These are phyloP conservation scores for Eupithecia pulchellata DNA, from an alignment of 2,888 invertebrate species.

Conservation along the genomic window DNA sequence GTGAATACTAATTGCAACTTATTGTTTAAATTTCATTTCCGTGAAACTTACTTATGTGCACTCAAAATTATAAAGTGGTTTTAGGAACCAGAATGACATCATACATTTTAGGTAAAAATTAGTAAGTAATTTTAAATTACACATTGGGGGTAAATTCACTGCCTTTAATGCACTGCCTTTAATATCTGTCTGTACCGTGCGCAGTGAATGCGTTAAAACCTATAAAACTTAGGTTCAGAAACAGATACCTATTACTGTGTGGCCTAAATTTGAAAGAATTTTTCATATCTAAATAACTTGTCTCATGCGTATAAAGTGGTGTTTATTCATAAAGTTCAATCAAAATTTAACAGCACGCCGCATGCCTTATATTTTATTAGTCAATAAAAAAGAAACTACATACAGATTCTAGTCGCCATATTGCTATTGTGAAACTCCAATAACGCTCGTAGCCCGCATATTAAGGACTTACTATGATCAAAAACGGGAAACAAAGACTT, in stretches of 20 bases:
- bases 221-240: neutral
- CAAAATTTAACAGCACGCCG: slow-evolving; percentile 22
- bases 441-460: slow-evolving; percentile 82
- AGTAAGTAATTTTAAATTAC: neutral
- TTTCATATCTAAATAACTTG: neutral
- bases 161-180: too few species aligned
- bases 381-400: slow-evolving; percentile 65
- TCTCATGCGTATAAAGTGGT: slow-evolving; percentile 2
- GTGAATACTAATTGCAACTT: slow-evolving; percentile 71
- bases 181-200: too few species aligned
- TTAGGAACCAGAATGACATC: neutral
- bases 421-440: slow-evolving; percentile 81
- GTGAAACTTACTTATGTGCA: slow-evolving; percentile 35
- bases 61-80: slow-evolving; percentile 31
- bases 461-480: slow-evolving; percentile 80
- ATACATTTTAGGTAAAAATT: neutral
- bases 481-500: slow-evolving; percentile 81
- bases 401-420: slow-evolving; percentile 67
- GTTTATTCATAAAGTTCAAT: slow-evolving; percentile 23
- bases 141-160: neutral
- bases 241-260: neutral
- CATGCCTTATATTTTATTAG: slow-evolving; percentile 44
- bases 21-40: slow-evolving; percentile 55
- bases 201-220: neutral
- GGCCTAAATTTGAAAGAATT: neutral